phyloP scores from a whole-genome alignment of 2,888 invertebrate species.

The Embidobia sp. region DNA sequence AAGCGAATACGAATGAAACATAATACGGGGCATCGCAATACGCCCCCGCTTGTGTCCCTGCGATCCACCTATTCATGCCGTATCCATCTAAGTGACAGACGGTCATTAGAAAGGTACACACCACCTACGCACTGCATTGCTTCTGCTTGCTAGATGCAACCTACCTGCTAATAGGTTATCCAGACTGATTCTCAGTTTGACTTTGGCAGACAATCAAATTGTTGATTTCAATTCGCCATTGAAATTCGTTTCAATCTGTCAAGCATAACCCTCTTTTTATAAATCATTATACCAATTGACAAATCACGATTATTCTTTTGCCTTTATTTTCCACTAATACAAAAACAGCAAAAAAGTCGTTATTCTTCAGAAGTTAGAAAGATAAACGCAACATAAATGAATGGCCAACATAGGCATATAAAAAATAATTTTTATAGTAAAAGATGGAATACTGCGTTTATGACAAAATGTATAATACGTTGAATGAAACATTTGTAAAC shows the following conservation, averaged over 20 bases:
- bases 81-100: conserved; percentile 77
- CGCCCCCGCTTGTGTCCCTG: conserved; percentile 70
- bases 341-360: no score
- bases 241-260: conserved; percentile 51
- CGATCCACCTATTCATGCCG: conserved; percentile 71
- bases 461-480: no score
- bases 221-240: conserved; percentile 58
- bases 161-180: conserved; percentile 62
- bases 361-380: no score
- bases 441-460: no score
- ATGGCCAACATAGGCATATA: no score
- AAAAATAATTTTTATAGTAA: no score
- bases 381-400: no score
- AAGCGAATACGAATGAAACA: conserved; percentile 74
- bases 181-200: conserved; percentile 67
- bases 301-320: conserved; percentile 17
- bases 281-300: conserved; percentile 40
- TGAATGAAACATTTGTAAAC: no score
- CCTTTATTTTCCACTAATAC: neutral
- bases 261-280: conserved; percentile 31
- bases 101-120: conserved; percentile 76
- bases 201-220: no score
- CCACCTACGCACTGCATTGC: conserved; percentile 62
- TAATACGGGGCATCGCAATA: conserved; percentile 72
- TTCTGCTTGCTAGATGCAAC: conserved; percentile 21